Base-by-base conservation (phyloP, 2,888 invertebrate species). In the Apamea sordens region DNA sequence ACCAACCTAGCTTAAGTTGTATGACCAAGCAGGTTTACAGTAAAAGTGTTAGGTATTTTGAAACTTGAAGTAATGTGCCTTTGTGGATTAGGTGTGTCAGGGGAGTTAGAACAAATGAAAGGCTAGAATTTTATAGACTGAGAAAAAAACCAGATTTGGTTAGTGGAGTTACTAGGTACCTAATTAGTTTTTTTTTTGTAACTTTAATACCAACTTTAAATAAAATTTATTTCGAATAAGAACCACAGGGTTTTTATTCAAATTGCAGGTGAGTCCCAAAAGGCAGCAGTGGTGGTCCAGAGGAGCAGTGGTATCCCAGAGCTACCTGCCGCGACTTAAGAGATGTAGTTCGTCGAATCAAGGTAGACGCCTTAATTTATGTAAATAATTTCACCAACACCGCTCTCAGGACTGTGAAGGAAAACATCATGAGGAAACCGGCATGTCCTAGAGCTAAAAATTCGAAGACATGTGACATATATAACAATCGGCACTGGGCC, bases 1-100 rank as follows among this genome's bases (percentile, higher is more conserved):
- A 77, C 64, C 77, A 61, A 47, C 76, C 59, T 24, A 74, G 81
- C 84, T 86, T 86, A 86, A 79, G 68, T 76, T 53, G 18, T 73
- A 64, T 76, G 53, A 73, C 53, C 21, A 61, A 71, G 13, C 21
- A n/a, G n/a, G 53, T 69, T 78, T 73, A n/a, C n/a, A 67, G 18
- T 75, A 70, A 80, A 80, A 80, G 63, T 83, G 24, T 76, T 68
- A 64, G 63, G 41, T n/a, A 56, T 63, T 67, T 44, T 65, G 10
- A 41, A 76, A 56, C 44, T 74, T 53, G 7, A 1, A 73, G 10
- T 18, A 47, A 28, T 13, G 18, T 24, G 24, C 41, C 28, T 56
- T 64, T 71, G 47, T 71, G 24, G 59, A 36, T 78, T 83, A 41
- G 13, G 8, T 15, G n/a, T 63, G 13, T 41, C 50, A 47, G 28